Percentiles rank a stretch among this genome's conserved stretches.
Evolutionary conservation across 2,113 vertebrate species (phyloP).

Genomic region (Vidua macroura): DNA sequence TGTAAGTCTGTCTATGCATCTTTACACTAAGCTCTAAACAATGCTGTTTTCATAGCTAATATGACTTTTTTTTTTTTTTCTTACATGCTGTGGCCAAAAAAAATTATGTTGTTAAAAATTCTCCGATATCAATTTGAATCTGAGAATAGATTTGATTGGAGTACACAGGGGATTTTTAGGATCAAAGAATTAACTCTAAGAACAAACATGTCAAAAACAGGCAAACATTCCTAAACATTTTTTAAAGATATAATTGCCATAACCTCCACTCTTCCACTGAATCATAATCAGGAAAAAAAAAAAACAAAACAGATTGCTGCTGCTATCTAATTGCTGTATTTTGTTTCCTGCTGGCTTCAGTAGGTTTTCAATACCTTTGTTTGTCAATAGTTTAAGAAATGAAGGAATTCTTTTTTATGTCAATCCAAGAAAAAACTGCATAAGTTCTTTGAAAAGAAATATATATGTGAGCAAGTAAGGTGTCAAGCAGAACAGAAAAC

Average conservation of each 20-base stretch:
- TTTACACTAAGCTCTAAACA: neutral
- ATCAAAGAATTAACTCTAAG: neutral
- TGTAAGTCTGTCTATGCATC: neutral
- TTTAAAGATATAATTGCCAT: neutral
- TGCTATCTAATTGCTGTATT: neutral
- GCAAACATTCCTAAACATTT: neutral
- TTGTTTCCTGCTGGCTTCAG: neutral
- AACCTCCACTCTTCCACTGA: neutral
- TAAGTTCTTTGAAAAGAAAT: neutral
- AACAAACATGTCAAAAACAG: neutral
- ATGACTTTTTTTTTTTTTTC: neutral
- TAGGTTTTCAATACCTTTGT: neutral
- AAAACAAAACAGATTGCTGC: neutral
- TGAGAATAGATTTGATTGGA: neutral
- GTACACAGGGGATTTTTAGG: rapidly evolving
- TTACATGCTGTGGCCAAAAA: neutral
- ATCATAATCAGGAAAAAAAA: neutral
- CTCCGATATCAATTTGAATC: neutral
- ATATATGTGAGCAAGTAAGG: neutral
- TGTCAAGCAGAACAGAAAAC: neutral
- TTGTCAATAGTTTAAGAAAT: conserved; percentile 1
- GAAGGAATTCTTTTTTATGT: neutral
- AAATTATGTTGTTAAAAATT: neutral
- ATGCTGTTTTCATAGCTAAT: neutral
- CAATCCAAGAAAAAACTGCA: neutral